phyloP scores from a whole-genome alignment of 2,113 vertebrate genomes.

The Passer domesticus region DNA sequence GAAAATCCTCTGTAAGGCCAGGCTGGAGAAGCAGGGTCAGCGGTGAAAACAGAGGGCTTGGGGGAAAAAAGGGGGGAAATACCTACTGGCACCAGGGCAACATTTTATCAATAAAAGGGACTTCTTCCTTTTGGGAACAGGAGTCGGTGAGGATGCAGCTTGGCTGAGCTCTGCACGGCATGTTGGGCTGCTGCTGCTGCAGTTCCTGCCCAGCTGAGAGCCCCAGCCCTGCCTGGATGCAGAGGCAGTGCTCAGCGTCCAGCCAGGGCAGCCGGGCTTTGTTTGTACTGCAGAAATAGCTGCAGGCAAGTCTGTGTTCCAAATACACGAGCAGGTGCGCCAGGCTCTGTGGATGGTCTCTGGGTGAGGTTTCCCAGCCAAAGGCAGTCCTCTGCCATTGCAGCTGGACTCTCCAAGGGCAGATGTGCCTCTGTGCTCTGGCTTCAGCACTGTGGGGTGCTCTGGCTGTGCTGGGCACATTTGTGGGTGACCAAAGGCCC shows the following conservation, averaged over 20 bases:
- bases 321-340: background rate
- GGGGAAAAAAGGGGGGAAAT: background rate
- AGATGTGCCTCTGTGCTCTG: background rate
- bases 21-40: background rate
- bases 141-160: background rate
- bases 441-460: accelerated
- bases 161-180: accelerated
- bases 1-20: background rate
- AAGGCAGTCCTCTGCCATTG: background rate
- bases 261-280: accelerated
- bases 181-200: accelerated
- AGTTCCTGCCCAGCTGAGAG: background rate
- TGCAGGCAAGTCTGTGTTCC: too few species aligned
- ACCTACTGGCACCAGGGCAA: background rate
- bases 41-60: background rate
- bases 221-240: background rate
- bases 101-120: background rate
- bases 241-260: background rate
- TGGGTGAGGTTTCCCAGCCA: background rate
- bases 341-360: too few species aligned
- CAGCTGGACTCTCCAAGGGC: background rate
- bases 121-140: background rate
- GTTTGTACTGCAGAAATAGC: background rate
- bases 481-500: background rate
- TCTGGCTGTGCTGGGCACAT: accelerated